Base-by-base conservation (phyloP, 1,140 invertebrate species). In the Caligus rogercresseyi region DNA sequence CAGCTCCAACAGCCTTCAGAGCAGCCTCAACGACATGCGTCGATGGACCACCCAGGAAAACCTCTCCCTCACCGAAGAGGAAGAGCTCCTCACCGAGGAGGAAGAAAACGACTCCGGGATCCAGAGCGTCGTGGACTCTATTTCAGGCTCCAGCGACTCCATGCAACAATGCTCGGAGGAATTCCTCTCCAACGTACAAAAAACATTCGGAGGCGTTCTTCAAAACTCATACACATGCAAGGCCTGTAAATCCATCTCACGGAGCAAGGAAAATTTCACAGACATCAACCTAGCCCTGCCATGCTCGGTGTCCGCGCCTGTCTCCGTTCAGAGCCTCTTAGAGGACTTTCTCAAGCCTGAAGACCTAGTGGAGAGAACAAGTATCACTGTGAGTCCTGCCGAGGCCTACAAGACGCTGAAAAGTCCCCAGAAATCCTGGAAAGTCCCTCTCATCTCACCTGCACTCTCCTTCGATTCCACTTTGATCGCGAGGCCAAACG, bases 271-370 rank as follows among this genome's bases (percentile, higher is more conserved):
- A 70, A 78, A 78, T 58, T 89, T 89, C 72, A 78, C 83, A 2
- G 87, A 89, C 67, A 72, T 90, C 3, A 84, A 86, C 60, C 72
- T 90, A 3, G 84, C 86, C 0, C 87, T 89, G 71, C 85, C 86
- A 0, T 81, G 81, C 21, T 31, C 51, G 52, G 70, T 69, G 26
- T 64, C 55, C 65, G 71, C 65, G 70, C 77, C 78, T 15, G 58
- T 19, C 14, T 51, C 11, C 79, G 86, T 3, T 80, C 85, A 68
- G 78, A 80, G 63, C 26, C 73, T 89, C 0, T 73, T 89, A 2
- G 81, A 85, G 52, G 83, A 79, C 68, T 89, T 86, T 70, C 78
- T 86, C 57, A 78, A 80, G 7, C 79, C 83, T 0, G 87, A 91
- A 69, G 80, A 79, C 55, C 71, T 91, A 3, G 76, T n/a, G 86